These are phyloP conservation scores for Rhinoptilus africanus DNA, from an alignment of 2,113 vertebrate genomes.

Conservation along the genomic window DNA sequence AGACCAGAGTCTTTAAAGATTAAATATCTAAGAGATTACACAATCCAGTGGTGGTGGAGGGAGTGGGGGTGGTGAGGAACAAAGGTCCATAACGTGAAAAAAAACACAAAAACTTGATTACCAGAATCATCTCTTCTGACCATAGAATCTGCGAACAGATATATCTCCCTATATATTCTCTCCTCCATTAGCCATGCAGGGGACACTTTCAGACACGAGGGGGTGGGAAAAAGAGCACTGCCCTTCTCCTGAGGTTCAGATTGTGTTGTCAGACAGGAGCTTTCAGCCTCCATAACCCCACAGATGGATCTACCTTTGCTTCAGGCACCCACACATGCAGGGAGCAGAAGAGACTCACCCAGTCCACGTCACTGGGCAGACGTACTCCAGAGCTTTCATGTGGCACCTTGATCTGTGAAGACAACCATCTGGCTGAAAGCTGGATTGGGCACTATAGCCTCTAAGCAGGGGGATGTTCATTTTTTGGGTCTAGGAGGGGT, in stretches of 20 bases:
- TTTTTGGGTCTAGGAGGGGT: neutral
- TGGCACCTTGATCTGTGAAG: neutral
- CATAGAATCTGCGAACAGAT: too few species aligned
- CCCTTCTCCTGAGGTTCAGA: neutral
- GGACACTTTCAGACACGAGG: neutral
- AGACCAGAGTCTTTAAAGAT: neutral
- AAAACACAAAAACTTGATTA: neutral
- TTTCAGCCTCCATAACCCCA: rapidly evolving
- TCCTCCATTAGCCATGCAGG: neutral
- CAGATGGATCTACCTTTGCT: neutral
- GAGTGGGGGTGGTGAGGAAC: too few species aligned
- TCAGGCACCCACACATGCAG: neutral
- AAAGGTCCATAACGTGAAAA: neutral
- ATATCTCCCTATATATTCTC: neutral
- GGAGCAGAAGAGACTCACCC: neutral
- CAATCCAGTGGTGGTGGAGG: neutral
- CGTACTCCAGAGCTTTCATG: neutral
- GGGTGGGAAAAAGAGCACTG: neutral
- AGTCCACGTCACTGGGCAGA: neutral
- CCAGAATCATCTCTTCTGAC: neutral
- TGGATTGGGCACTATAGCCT: neutral
- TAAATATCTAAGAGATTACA: neutral
- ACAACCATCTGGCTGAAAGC: neutral
- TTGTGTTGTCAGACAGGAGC: neutral
- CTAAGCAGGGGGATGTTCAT: neutral